phyloP scores from a whole-genome alignment of 2,113 vertebrate species.

The Mirounga angustirostris region DNA sequence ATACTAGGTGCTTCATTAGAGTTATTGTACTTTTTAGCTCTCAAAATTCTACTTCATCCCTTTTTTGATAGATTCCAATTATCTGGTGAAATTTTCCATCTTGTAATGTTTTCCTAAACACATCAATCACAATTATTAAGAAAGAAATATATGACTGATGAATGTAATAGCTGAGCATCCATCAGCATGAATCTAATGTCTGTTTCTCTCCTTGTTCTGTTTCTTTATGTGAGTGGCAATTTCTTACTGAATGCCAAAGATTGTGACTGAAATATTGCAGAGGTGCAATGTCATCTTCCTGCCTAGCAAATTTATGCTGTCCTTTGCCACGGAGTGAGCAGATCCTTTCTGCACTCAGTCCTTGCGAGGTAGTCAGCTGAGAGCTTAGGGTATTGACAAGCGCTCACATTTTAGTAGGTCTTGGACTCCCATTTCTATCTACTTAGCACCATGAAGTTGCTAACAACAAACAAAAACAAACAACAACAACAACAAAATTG shows the following conservation, averaged over 20 bases:
- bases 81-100: neutral
- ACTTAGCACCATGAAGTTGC: neutral
- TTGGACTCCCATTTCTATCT: neutral
- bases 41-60: conserved; percentile 2
- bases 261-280: neutral
- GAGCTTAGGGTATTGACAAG: neutral
- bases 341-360: neutral
- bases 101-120: neutral
- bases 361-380: neutral
- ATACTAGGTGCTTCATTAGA: neutral
- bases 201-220: neutral
- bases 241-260: neutral
- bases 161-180: neutral
- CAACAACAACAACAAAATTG: neutral
- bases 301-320: neutral
- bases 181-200: neutral
- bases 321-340: neutral
- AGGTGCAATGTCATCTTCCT: neutral
- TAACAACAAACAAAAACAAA: neutral
- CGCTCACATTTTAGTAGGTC: neutral
- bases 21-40: neutral
- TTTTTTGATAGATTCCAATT: neutral
- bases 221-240: neutral
- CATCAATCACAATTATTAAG: conserved; percentile 15
- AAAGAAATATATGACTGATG: neutral